These are phyloP conservation scores for Drosophila tsacasi DNA, from an alignment of 1,140 invertebrate species.

Conservation along the genomic window DNA sequence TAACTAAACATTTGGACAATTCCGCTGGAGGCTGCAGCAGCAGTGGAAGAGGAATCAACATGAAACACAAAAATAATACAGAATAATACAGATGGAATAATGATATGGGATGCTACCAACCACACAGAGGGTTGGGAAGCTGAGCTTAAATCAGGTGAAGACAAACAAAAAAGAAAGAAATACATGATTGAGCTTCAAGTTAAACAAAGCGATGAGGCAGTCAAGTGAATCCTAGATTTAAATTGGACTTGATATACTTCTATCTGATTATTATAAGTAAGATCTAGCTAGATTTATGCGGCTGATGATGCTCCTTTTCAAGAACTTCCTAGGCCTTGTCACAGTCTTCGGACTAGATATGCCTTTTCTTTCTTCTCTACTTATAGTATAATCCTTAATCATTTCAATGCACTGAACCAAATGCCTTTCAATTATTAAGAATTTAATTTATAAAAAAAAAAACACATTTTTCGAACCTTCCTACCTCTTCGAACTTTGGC, in stretches of 20 bases:
- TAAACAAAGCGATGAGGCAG: not conserved
- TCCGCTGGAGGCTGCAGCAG: conserved; percentile 26
- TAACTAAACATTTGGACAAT: conserved; percentile 56
- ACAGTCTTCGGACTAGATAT: not conserved
- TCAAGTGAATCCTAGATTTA: not conserved
- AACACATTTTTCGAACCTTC: not conserved
- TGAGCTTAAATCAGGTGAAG: conserved; percentile 7
- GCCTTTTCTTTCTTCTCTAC: not conserved
- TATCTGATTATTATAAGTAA: too few species aligned
- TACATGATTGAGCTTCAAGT: conserved; percentile 17
- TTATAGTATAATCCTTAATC: not conserved
- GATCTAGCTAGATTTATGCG: not conserved
- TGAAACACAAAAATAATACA: conserved; percentile 42
- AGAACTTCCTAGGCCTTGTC: not conserved
- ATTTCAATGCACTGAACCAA: not conserved
- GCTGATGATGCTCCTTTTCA: not conserved
- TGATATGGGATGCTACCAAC: conserved; percentile 13
- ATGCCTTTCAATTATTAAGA: too few species aligned
- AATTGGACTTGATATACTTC: not conserved
- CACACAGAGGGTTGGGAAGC: not conserved
- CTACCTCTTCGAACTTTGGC: not conserved
- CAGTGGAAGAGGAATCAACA: conserved; percentile 16
- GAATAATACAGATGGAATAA: conserved; percentile 26
- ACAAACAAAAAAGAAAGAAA: conserved; percentile 8
- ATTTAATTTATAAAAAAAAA: too few species aligned